Base-by-base conservation (phyloP, 2,888 invertebrate genomes). In the Belgica antarctica region DNA sequence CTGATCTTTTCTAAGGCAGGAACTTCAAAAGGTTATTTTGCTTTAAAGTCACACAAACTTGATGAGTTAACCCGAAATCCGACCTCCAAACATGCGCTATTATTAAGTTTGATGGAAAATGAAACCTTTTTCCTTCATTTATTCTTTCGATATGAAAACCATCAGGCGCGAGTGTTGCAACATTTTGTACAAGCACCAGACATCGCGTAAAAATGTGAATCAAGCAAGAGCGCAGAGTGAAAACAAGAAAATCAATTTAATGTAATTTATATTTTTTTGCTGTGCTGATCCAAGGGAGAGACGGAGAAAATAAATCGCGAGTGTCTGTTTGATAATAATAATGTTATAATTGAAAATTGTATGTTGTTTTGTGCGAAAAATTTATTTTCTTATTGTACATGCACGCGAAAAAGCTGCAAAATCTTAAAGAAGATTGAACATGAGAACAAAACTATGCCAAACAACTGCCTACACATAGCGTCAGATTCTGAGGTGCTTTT, bases 291-390 rank as follows among this genome's bases (percentile, higher is more conserved):
- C 25, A 24, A 10, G 19, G 7, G 10, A 7, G 22, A 12, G 10
- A 15, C 7, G 5, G 34, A 31, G 12, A 12, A 12, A 31, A 31
- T 5, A 12, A 5, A 31, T 31, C 34, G 34, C 34, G 34, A 31
- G 34, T 8, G 34, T 31, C 59, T 19, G 22, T 59, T 59, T 59
- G 59, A 24, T 59, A 31, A 63, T 63, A 63, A 63, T 63, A 36
- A 63, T 63, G 63, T 19, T 41, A 41, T 63, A 63, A 63, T 63
- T 63, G 63, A 63, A 63, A 63, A 63, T 63, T 63, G 41, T 63
- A 63, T 63, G 63, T 63, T 62, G 62, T 15, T 31, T 31, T 36
- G 36, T 10, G 36, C 36, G 36, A 63, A 62, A 62, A 34, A 31
- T 25, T 24, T 24, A 61, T 61, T 31, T 62, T 46, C 46, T 7